Conservation (phyloP, 2,888 invertebrate species). For the Brachyopa scutellaris region DNA sequence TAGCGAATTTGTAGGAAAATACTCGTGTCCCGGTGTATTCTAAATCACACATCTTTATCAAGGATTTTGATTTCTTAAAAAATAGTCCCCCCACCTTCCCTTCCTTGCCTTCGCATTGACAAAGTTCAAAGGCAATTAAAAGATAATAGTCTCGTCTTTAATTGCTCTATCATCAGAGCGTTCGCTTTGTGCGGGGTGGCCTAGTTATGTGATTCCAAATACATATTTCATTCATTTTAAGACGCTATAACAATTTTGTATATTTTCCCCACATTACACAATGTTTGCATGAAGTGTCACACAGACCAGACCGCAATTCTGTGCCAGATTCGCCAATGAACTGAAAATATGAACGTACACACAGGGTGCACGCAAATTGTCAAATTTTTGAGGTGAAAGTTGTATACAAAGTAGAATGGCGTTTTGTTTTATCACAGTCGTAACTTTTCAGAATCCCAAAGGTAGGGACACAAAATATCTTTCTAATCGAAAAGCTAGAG, state of each 20-base stretch:
- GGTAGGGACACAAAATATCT: no score
- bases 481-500: no score
- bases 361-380: background rate
- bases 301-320: conserved; percentile 14
- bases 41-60: conserved; percentile 44
- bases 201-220: conserved; percentile 45
- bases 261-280: conserved; percentile 38
- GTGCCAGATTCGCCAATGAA: conserved; percentile 20
- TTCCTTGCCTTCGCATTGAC: conserved; percentile 7
- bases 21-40: conserved; percentile 30
- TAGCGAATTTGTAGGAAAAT: conserved; percentile 61
- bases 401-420: background rate
- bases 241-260: background rate
- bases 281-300: conserved; percentile 35
- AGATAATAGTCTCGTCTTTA: conserved; percentile 21
- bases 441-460: no score
- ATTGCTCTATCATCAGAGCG: conserved; percentile 24
- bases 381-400: background rate
- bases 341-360: no score
- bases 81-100: background rate
- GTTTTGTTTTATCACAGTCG: no score
- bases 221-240: conserved; percentile 21
- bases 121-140: conserved; percentile 52
- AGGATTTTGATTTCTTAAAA: conserved; percentile 55
- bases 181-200: conserved; percentile 24